Evolutionary conservation across 2,888 invertebrate genomes (phyloP), one percentile per base, ranked within the genome.

Genomic region (Amblyteles armatorius): DNA sequence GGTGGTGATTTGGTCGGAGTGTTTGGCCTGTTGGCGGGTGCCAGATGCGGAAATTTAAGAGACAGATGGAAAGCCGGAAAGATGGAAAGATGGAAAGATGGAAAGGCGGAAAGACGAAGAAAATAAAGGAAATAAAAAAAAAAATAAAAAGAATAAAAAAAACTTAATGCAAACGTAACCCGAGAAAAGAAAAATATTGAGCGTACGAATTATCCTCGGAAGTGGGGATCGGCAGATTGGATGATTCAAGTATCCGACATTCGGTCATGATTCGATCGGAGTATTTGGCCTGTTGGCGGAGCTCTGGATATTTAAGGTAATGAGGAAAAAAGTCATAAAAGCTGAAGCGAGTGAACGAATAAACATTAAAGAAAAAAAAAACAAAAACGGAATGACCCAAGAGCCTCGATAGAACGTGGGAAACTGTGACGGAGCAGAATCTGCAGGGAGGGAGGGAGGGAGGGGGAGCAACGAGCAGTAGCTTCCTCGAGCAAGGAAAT

Each of bases 311-410:
- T 26, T 26, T 26, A 26, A 26, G 26, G 33, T 57, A 68, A 57
- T 36, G 52, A 19, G 36, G n/a, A n/a, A 40, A 40, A 1, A 22
- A 6, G 65, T 33, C 50, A 50, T 44, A 67, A 73, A 50, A 40
- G 50, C 79, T 76, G 40, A 74, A 72, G 65, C 55, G 82, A 19
- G 74, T 72, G 74, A 82, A 72, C 72, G 79, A 76, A 83, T 82
- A 82, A 79, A 68, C 67, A 84, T 71, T 57, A 26, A 50, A 36
- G 50, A 26, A 26, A 52, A 79, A 71, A 57, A 76, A 76, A 79
- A 57, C 40, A 67, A 55, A 33, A 36, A 26, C 52, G 16, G 0
- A 9, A 36, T 16, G 29, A 44, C 26, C 48, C 48, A 60, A 71
- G 48, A 57, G 13, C 57, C 9, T 1, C 68, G 65, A 68, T 72